Evolutionary conservation across 2,113 vertebrate genomes (phyloP).

Genomic region (Nestor notabilis): DNA sequence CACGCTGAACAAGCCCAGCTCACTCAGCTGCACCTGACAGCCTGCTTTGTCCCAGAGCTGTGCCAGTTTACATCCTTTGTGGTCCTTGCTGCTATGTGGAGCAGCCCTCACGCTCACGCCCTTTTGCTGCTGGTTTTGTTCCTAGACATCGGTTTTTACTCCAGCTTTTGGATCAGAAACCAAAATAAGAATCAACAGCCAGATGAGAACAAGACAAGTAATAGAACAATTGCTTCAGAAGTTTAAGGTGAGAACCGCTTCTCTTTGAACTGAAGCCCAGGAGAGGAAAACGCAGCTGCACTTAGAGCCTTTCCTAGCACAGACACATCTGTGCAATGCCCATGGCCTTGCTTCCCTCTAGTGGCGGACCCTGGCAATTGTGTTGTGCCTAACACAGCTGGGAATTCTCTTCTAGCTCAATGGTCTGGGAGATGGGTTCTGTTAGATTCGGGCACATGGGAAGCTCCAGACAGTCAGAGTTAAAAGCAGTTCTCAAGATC

Average conservation of each 20-base stretch:
- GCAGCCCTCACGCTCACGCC: accelerated
- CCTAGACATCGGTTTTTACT: conserved; percentile 92
- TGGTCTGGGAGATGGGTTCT: accelerated
- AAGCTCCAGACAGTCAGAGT: neutral
- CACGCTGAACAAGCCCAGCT: neutral
- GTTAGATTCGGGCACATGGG: accelerated
- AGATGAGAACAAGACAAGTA: conserved; percentile 88
- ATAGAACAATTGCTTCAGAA: conserved; percentile 89
- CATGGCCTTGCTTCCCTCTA: neutral
- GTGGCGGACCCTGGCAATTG: accelerated
- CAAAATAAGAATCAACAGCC: conserved; percentile 87
- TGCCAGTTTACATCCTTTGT: neutral
- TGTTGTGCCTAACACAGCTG: accelerated
- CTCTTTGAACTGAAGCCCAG: accelerated
- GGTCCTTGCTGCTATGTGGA: accelerated
- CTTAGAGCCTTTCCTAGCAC: accelerated
- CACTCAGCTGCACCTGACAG: neutral
- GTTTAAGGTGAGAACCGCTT: conserved; percentile 82
- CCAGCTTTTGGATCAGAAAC: conserved; percentile 87
- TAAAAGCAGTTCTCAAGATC: neutral
- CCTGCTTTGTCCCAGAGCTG: too few species aligned
- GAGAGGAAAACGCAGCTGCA: accelerated
- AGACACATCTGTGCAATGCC: accelerated
- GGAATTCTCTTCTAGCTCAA: accelerated
- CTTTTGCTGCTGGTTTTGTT: neutral